Evolutionary conservation across 1,140 invertebrate genomes (phyloP).

Genomic region (Anastrepha obliqua): DNA sequence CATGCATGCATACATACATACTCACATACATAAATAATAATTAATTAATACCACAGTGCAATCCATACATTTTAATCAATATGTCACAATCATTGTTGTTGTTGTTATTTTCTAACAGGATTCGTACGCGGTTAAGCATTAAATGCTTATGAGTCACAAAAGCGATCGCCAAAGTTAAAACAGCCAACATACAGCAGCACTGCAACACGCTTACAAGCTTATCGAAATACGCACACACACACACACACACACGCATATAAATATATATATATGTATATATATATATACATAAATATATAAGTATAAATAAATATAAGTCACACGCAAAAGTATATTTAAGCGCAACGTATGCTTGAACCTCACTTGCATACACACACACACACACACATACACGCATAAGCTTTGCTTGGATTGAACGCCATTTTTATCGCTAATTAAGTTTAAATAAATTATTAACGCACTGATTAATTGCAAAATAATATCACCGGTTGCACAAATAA

Average conservation of each 20-base stretch:
- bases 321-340: not conserved
- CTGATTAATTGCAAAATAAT: slow-evolving; percentile 2
- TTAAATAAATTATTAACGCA: slow-evolving; percentile 32
- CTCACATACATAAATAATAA: not conserved
- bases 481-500: slow-evolving; percentile 15
- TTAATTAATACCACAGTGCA: not conserved
- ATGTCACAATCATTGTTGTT: slow-evolving; percentile 39
- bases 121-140: slow-evolving; percentile 38
- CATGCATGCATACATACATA: not conserved
- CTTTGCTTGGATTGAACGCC: not conserved
- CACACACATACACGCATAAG: not conserved
- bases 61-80: not conserved
- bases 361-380: not conserved
- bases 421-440: slow-evolving; percentile 35
- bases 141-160: not conserved
- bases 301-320: not conserved
- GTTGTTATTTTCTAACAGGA: slow-evolving; percentile 46
- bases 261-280: too few relatives aligned
- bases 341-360: not conserved
- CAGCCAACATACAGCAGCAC: not conserved
- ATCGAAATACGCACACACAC: slow-evolving; percentile 1
- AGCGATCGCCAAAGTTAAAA: slow-evolving; percentile 28
- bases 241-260: not conserved
- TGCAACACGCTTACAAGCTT: not conserved
- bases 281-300: not conserved